Conservation (phyloP, 2,888 invertebrate genomes). For the Lamellibrachia satsuma region DNA sequence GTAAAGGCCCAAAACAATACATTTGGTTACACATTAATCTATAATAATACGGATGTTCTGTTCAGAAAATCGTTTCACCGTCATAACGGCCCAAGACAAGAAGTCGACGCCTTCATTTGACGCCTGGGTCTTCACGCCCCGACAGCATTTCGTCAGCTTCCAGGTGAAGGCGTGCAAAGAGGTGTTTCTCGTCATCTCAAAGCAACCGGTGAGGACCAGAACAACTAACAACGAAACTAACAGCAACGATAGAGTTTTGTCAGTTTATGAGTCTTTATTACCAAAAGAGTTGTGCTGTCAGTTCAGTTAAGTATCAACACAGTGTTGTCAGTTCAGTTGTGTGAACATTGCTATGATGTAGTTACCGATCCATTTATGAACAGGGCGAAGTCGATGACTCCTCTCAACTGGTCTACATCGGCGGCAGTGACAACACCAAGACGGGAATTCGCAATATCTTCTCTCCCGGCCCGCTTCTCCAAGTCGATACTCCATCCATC, state of each 20-base stretch:
- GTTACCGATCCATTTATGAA: not conserved
- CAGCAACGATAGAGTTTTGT: not conserved
- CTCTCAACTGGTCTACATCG: not conserved
- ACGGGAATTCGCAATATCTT: not conserved
- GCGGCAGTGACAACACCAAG: not conserved
- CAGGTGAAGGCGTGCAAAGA: not conserved
- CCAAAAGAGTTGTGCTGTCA: not conserved
- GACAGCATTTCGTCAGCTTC: not conserved
- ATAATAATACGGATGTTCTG: not conserved
- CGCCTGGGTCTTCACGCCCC: not conserved
- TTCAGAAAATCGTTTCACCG: not conserved
- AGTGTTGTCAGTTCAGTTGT: not conserved
- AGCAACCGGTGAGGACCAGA: not conserved
- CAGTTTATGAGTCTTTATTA: not conserved
- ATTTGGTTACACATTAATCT: too few species aligned
- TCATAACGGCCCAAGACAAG: not conserved
- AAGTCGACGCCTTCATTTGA: not conserved
- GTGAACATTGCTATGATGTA: too few species aligned
- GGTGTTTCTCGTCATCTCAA: not conserved
- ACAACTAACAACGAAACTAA: not conserved
- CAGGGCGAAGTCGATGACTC: not conserved
- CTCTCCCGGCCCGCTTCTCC: not conserved
- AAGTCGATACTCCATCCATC: not conserved
- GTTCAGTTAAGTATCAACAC: not conserved
- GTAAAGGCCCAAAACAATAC: too few species aligned